Evolutionary conservation across 2,888 invertebrate species (phyloP).

Genomic region (Perdita meconis): DNA sequence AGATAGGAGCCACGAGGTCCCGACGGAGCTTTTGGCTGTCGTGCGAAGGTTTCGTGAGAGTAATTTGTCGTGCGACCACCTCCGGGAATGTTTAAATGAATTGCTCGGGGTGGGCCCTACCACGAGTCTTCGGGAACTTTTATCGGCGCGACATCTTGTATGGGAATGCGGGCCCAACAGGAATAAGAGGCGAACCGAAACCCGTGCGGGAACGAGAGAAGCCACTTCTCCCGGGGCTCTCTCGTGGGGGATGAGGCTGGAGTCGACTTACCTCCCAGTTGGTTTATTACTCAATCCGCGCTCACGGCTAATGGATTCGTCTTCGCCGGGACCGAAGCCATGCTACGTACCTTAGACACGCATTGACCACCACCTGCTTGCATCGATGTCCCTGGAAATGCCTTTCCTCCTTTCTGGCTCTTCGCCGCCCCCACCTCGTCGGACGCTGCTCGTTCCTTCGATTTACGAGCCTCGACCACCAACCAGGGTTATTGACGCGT

Average conservation of each 20-base stretch:
- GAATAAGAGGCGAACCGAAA: conserved; percentile 76
- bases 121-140: conserved; percentile 76
- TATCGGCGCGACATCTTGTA: conserved; percentile 85
- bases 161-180: conserved; percentile 83
- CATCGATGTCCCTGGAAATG: conserved; percentile 46
- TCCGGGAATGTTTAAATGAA: conserved; percentile 84
- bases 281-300: conserved; percentile 84
- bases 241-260: conserved; percentile 60
- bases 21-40: conserved; percentile 74
- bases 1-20: conserved; percentile 77
- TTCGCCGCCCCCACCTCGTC: not conserved
- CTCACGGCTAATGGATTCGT: conserved; percentile 83
- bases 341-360: conserved; percentile 60
- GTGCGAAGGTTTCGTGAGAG: conserved; percentile 80
- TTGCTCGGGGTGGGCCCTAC: conserved; percentile 78
- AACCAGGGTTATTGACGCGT: too few relatives aligned
- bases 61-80: conserved; percentile 85
- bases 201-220: conserved; percentile 63
- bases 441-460: conserved; percentile 23
- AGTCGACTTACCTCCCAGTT: conserved; percentile 82
- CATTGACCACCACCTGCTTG: conserved; percentile 67
- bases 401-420: conserved; percentile 28
- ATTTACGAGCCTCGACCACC: conserved; percentile 23
- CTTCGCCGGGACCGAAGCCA: conserved; percentile 72
- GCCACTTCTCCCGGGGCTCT: conserved; percentile 19